phyloP scores from a whole-genome alignment of 1,140 invertebrate genomes.

The Drosophila tristis region DNA sequence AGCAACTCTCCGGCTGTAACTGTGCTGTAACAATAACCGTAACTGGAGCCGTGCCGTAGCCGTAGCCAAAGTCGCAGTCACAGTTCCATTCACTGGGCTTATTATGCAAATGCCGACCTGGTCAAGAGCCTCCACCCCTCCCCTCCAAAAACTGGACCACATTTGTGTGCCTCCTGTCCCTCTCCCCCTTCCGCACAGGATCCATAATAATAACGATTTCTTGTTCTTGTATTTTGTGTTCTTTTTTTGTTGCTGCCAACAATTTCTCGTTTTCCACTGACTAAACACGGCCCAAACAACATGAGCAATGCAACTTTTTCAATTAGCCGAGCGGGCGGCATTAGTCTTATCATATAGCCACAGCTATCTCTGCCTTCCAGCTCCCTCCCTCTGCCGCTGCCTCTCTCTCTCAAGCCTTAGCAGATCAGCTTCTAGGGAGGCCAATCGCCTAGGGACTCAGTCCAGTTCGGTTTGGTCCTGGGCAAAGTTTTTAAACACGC shows the following conservation, averaged over 20 bases:
- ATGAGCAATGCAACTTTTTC: conserved; percentile 71
- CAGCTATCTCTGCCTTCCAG: conserved; percentile 8
- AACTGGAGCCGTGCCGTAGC: conserved; percentile 13
- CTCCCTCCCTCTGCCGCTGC: not conserved
- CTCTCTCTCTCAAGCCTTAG: conserved; percentile 13
- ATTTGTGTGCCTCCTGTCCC: conserved; percentile 32
- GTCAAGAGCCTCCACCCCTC: conserved; percentile 4
- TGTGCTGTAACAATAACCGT: conserved; percentile 35
- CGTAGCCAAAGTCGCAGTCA: conserved; percentile 40
- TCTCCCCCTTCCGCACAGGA: conserved; percentile 8
- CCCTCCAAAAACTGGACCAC: conserved; percentile 50
- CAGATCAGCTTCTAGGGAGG: conserved; percentile 26
- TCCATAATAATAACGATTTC: conserved; percentile 56
- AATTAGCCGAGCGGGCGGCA: conserved; percentile 60
- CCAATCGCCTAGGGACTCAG: conserved; percentile 55
- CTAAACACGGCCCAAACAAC: conserved; percentile 33
- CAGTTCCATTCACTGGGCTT: conserved; percentile 66
- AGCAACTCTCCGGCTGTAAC: conserved; percentile 2
- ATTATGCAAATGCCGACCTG: conserved; percentile 72
- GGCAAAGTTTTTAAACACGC: conserved; percentile 67
- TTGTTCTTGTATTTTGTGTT: conserved; percentile 9
- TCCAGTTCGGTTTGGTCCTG: conserved; percentile 11
- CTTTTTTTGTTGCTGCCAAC: conserved; percentile 7
- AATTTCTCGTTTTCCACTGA: conserved; percentile 44
- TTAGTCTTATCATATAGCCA: conserved; percentile 59